Evolutionary conservation across 2,113 vertebrate genomes (phyloP).

Genomic region (Sander lucioperca): DNA sequence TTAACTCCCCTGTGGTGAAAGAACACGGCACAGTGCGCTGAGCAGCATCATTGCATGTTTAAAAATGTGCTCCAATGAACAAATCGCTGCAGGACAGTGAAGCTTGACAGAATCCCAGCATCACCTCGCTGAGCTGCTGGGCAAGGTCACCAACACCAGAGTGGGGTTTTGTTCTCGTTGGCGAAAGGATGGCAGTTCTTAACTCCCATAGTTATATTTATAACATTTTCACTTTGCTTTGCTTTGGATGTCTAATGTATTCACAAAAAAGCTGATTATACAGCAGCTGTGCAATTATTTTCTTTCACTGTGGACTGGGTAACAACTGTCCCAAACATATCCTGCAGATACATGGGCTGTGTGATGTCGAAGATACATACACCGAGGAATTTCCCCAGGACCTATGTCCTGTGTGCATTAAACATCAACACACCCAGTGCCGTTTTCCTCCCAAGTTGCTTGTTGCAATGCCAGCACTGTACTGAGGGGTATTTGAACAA

Average conservation of each 20-base stretch:
- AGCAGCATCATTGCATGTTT: constrained; percentile 64
- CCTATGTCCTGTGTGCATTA: constrained; percentile 23
- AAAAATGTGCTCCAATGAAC: constrained; percentile 68
- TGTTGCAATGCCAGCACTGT: constrained; percentile 20
- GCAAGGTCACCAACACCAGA: constrained; percentile 66
- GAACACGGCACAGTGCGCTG: constrained; percentile 50
- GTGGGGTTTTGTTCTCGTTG: constrained; percentile 34
- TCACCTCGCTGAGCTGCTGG: constrained; percentile 65
- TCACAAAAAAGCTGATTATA: constrained; percentile 8
- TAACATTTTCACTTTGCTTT: constrained; percentile 7
- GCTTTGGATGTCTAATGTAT: background rate
- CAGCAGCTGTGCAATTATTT: constrained; percentile 29
- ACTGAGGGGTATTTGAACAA: constrained; percentile 53
- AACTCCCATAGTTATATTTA: constrained; percentile 16
- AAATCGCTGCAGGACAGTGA: constrained; percentile 68
- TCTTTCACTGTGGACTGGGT: background rate
- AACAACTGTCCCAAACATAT: constrained; percentile 4
- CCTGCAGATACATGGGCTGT: constrained; percentile 1
- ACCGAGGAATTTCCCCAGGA: constrained; percentile 26
- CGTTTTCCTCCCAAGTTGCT: constrained; percentile 23
- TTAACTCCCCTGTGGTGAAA: constrained; percentile 54
- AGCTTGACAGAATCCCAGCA: constrained; percentile 68
- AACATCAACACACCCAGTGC: constrained; percentile 23
- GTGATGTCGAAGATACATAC: constrained; percentile 11
- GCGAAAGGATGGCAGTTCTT: constrained; percentile 22